phyloP scores from a whole-genome alignment of 1,140 invertebrate species.

The Plodia interpunctella region DNA sequence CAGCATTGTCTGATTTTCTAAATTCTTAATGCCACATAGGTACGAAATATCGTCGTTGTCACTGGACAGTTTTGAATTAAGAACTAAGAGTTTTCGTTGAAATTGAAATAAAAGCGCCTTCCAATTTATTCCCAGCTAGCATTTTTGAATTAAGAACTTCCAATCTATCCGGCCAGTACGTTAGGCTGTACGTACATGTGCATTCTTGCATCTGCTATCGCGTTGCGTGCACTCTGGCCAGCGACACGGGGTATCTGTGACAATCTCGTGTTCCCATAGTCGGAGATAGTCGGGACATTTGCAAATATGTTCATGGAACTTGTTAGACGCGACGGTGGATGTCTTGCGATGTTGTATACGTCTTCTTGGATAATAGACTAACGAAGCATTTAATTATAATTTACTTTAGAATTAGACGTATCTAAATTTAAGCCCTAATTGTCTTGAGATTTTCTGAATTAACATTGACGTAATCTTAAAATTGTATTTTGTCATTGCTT shows the following conservation, averaged over 20 bases:
- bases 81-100: no score
- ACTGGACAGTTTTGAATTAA: no score
- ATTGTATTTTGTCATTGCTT: no score
- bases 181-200: slow-evolving; percentile 4
- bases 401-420: neutral
- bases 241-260: neutral
- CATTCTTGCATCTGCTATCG: slow-evolving; percentile 4
- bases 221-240: neutral
- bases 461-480: neutral
- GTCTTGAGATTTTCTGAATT: neutral
- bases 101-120: no score
- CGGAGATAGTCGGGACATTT: neutral
- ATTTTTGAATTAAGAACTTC: neutral
- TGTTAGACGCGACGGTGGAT: neutral
- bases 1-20: no score
- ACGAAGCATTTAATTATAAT: neutral
- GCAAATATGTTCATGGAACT: slow-evolving; percentile 6
- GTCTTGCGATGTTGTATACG: neutral
- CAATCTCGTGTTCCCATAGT: neutral
- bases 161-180: neutral
- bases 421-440: neutral
- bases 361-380: neutral
- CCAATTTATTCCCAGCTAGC: neutral
- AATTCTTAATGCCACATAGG: no score
- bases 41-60: no score